Base-by-base conservation (phyloP, 1,140 invertebrate genomes). In the Leptinotarsa defecta region DNA sequence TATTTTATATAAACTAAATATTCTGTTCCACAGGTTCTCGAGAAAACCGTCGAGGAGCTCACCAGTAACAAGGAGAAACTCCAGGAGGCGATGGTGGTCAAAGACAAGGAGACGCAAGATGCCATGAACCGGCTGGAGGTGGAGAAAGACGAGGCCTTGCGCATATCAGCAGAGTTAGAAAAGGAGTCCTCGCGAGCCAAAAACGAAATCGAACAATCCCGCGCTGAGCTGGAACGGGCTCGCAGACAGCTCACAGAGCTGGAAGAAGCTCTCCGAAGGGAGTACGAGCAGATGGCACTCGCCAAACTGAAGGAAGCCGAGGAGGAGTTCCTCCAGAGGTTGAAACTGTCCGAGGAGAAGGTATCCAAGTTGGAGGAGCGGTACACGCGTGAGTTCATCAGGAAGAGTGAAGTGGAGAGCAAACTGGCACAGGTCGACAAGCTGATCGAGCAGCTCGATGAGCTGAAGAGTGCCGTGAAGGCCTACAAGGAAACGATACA, bases 401-500 rank as follows among this genome's bases (percentile, higher is more conserved):
- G 68, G 68, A 81, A 81, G 57, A 48, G 34, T 17, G 81, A 81
- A n/a, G 76, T 80, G 20, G 77, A 80, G 27, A 64, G 68, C 13
- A 77, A 78, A 75, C 69, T 80, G 15, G 13, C 63, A 3, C 75
- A 79, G 68, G 67, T 77, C 13, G 76, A 79, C 48, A 74, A 74
- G 20, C 57, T 81, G 8, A 78, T 85, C 4, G 83, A 85, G 69
- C 80, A 85, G 11, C 73, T 88, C 2, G 78, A 68, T 15, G 72
- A 78, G 1, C 48, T 80, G 71, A 77, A 77, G 34, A 52, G 62
- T 13, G 57, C 57, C 8, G 72, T 81, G 0, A n/a, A 72, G 34
- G 70, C 86, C 20, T 82, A 84, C 13, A 86, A 87, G 72, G 75
- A 84, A 61, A 86, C 86, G 68, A 78, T 87, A 17, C 65, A 84